These are phyloP conservation scores for Strigamia crassipes DNA, from an alignment of 2,888 invertebrate genomes.

Conservation along the genomic window DNA sequence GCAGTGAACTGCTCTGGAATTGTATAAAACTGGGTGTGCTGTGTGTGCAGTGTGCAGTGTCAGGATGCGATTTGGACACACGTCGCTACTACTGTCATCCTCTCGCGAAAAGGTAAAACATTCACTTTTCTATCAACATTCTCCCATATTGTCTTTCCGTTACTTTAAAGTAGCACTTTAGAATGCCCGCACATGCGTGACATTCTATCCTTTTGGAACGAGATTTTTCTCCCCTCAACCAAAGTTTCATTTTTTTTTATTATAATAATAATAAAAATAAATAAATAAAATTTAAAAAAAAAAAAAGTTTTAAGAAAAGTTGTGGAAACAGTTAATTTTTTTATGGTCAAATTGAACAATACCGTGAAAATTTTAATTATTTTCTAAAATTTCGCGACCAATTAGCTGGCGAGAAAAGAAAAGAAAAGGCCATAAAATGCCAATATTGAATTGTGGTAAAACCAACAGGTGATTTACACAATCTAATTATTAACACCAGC, in stretches of 20 bases:
- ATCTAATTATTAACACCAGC: not conserved
- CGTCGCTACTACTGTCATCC: not conserved
- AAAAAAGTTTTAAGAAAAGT: not conserved
- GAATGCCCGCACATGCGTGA: not conserved
- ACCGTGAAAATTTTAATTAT: no score
- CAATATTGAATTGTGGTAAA: not conserved
- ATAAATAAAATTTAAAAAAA: no score
- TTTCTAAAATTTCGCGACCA: no score
- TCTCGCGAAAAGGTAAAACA: slow-evolving; percentile 11
- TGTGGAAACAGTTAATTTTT: no score
- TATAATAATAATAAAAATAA: not conserved
- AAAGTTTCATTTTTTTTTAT: not conserved
- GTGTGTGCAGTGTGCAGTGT: slow-evolving; percentile 5
- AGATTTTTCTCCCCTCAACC: not conserved
- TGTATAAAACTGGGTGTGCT: slow-evolving; percentile 21
- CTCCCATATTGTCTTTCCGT: not conserved
- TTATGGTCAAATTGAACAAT: no score
- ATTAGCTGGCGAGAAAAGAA: no score
- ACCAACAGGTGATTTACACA: slow-evolving; percentile 21
- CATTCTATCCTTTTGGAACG: not conserved
- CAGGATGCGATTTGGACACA: slow-evolving; percentile 21
- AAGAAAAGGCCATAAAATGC: not conserved
- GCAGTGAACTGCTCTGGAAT: slow-evolving; percentile 21
- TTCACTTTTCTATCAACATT: not conserved
- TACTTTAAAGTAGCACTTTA: not conserved